Evolutionary conservation across 92 coral and sea anemone species (phyloP).

Genomic region (Porites evermanni): DNA sequence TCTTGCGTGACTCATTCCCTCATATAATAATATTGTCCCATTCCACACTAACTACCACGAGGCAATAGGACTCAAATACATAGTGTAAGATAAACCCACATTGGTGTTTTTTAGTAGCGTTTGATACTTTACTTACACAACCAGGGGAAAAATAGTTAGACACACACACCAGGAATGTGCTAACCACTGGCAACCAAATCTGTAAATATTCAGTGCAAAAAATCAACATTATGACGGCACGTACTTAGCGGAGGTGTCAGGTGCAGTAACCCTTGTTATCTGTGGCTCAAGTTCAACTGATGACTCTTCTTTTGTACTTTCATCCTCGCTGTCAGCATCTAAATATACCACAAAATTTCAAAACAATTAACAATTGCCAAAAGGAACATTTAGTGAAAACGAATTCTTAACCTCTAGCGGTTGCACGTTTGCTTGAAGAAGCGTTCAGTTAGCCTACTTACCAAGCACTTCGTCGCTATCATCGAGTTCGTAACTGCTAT

Average conservation of each 20-base stretch:
- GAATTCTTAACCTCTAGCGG: too few relatives aligned
- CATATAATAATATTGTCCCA: too few relatives aligned
- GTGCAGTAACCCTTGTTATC: constrained; percentile 26
- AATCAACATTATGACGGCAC: neutral
- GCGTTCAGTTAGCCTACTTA: neutral
- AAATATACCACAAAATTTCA: neutral
- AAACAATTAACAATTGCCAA: neutral
- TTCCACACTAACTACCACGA: too few relatives aligned
- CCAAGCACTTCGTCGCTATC: constrained; percentile 75
- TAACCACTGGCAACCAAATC: too few relatives aligned
- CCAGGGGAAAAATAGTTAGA: too few relatives aligned
- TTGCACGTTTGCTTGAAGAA: neutral
- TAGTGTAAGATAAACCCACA: too few relatives aligned
- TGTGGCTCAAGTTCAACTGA: constrained; percentile 11
- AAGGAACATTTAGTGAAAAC: neutral
- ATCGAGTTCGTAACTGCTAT: constrained; percentile 79
- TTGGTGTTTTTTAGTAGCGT: too few relatives aligned
- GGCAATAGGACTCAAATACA: too few relatives aligned
- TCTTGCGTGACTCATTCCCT: too few relatives aligned
- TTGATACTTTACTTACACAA: too few relatives aligned
- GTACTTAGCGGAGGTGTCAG: constrained; percentile 7
- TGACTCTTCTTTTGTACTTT: constrained; percentile 22
- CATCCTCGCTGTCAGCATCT: constrained; percentile 46
- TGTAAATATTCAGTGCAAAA: too few relatives aligned
- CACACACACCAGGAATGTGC: too few relatives aligned